Evolutionary conservation across 2,888 invertebrate species (phyloP).

Genomic region (Allolobophora icterica): DNA sequence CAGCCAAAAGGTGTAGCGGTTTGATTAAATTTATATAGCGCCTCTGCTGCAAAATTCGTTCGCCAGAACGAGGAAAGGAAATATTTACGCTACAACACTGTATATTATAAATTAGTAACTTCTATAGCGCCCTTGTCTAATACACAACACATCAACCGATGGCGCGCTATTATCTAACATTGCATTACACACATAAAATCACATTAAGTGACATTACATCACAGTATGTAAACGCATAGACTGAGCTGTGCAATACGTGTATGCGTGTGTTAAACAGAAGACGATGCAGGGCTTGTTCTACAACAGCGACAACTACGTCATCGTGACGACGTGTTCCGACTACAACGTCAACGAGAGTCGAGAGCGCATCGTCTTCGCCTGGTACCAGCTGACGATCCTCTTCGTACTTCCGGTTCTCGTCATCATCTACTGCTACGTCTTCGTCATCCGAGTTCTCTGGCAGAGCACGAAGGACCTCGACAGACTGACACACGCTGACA

Average conservation of each 20-base stretch:
- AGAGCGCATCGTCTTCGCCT: constrained; percentile 53
- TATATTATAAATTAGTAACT: too few relatives aligned
- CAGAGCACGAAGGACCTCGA: constrained; percentile 63
- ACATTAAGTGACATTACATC: too few relatives aligned
- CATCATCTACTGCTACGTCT: constrained; percentile 64
- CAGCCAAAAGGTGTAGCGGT: too few relatives aligned
- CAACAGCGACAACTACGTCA: constrained; percentile 37
- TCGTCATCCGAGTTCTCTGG: constrained; percentile 66
- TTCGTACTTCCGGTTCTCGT: constrained; percentile 64
- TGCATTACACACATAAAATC: too few relatives aligned
- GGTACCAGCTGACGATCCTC: constrained; percentile 64
- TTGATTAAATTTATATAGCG: too few relatives aligned
- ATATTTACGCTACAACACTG: too few relatives aligned
- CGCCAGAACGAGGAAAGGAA: too few relatives aligned
- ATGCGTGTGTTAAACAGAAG: constrained; percentile 12
- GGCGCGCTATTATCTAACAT: too few relatives aligned
- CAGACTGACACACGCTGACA: constrained; percentile 54
- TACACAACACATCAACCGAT: too few relatives aligned
- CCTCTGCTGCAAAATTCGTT: too few relatives aligned
- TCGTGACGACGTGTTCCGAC: constrained; percentile 32
- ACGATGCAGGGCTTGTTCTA: constrained; percentile 33
- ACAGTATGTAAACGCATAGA: neutral
- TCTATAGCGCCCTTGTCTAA: too few relatives aligned
- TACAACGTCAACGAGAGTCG: constrained; percentile 15
- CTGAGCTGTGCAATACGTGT: neutral